Evolutionary conservation across 2,113 vertebrate genomes (phyloP).

Genomic region (Sinocyclocheilus anophthalmus): DNA sequence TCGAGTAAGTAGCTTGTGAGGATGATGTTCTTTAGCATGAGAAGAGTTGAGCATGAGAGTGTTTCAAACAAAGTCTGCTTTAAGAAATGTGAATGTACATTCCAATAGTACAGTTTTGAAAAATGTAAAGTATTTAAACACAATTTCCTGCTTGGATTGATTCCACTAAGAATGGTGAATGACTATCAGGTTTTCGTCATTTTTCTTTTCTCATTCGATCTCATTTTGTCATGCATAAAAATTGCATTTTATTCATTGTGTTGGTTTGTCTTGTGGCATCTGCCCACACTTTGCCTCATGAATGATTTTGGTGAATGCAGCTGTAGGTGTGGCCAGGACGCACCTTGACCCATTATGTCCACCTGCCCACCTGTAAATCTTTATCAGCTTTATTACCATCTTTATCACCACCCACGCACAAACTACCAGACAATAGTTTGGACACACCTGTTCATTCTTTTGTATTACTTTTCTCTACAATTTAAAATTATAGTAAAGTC

Average conservation of each 20-base stretch:
- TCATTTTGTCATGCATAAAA: neutral
- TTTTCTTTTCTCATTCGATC: neutral
- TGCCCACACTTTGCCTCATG: neutral
- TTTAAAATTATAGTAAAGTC: neutral
- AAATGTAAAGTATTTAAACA: neutral
- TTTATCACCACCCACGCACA: conserved; percentile 38
- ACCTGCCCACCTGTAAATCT: conserved; percentile 27
- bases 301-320: neutral
- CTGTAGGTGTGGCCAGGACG: conserved; percentile 28
- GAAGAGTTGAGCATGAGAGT: no score
- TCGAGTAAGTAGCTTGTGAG: neutral
- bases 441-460: conserved; percentile 3
- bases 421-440: conserved; percentile 16
- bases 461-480: neutral
- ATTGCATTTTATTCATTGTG: neutral
- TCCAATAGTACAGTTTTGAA: neutral
- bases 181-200: neutral
- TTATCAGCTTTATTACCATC: conserved; percentile 21
- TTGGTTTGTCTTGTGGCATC: neutral
- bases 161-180: neutral
- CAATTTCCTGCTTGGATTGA: neutral
- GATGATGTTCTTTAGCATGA: neutral
- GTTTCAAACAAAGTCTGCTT: neutral
- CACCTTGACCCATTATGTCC: conserved; percentile 34
- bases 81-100: conserved; percentile 11